These are phyloP conservation scores for Novumbra hubbsi DNA, from an alignment of 2,797 vertebrate genomes.

Conservation along the genomic window DNA sequence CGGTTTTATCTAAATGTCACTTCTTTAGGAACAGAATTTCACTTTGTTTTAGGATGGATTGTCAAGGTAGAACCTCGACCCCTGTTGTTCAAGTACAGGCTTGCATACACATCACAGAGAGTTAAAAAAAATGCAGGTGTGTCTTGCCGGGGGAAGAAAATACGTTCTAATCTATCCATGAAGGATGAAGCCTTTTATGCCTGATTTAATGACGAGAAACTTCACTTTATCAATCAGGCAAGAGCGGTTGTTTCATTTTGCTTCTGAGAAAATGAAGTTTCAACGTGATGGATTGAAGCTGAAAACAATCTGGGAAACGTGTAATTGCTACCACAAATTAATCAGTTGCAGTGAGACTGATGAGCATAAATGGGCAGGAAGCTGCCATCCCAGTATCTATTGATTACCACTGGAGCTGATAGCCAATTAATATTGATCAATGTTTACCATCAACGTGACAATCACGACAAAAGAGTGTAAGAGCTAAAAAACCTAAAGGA, in stretches of 20 bases:
- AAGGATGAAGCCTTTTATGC: not conserved
- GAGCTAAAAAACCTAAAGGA: not conserved
- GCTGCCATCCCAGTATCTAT: constrained; percentile 47
- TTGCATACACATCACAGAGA: not conserved
- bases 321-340: constrained; percentile 37
- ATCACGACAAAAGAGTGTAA: constrained; percentile 2
- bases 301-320: constrained; percentile 36
- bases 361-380: constrained; percentile 48
- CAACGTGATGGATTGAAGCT: constrained; percentile 41
- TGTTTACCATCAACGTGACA: constrained; percentile 33
- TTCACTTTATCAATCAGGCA: constrained; percentile 17
- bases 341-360: constrained; percentile 57
- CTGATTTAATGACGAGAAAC: not conserved
- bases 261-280: constrained; percentile 33
- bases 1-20: not conserved
- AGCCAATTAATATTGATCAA: constrained; percentile 42
- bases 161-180: constrained; percentile 8
- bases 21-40: not conserved
- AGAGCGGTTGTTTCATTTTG: constrained; percentile 35
- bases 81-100: not conserved
- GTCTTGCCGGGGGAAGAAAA: constrained; percentile 11
- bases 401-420: constrained; percentile 53
- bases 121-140: constrained; percentile 14
- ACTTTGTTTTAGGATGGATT: not conserved
- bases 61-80: not conserved